Percentiles rank a stretch among this genome's conserved stretches.
These are phyloP conservation scores for Chunga burmeisteri DNA, from an alignment of 2,113 vertebrate species.

Conservation along the genomic window DNA sequence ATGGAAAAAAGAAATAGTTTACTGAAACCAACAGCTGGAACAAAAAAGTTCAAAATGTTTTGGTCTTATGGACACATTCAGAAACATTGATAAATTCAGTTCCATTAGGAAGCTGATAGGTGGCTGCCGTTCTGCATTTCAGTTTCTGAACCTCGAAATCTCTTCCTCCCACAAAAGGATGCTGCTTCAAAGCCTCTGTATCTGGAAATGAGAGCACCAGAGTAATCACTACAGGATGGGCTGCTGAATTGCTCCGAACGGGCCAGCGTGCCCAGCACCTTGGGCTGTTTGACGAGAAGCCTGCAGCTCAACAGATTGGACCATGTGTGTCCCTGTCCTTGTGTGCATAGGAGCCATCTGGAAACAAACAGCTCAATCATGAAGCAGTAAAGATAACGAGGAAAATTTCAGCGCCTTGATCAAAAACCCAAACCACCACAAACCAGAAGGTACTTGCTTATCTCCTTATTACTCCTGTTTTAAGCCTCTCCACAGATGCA, in stretches of 20 bases:
- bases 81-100: not conserved
- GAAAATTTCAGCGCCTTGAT: not conserved
- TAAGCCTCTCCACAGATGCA: not conserved
- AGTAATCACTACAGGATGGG: not conserved
- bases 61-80: not conserved
- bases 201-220: not conserved
- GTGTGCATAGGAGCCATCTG: slow-evolving; percentile 4
- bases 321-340: not conserved
- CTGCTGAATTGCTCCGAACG: not conserved
- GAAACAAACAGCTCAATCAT: slow-evolving; percentile 60
- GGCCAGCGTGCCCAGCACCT: not conserved
- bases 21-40: not conserved
- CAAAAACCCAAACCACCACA: not conserved
- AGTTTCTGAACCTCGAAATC: not conserved
- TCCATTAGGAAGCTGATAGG: not conserved
- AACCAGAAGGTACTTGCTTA: not conserved
- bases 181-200: not conserved
- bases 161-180: not conserved
- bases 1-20: not conserved
- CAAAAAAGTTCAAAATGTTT: not conserved
- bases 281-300: slow-evolving; percentile 4
- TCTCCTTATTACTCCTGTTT: not conserved
- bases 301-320: slow-evolving; percentile 45
- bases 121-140: not conserved
- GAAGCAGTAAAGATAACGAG: not conserved